Evolutionary conservation across 2,888 invertebrate genomes (phyloP).

Genomic region (Tetragonula carbonaria): DNA sequence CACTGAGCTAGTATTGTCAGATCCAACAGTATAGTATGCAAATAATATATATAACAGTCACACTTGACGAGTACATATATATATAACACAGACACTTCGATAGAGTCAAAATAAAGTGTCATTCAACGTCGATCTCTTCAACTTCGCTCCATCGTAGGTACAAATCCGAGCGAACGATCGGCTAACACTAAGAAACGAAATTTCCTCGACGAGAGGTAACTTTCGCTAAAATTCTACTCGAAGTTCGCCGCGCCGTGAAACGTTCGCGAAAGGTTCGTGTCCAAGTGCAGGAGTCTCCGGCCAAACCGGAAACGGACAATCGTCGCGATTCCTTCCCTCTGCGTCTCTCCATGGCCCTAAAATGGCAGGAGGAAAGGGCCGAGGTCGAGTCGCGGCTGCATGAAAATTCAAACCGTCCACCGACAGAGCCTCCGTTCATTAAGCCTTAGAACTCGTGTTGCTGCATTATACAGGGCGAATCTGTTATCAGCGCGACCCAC

Average conservation of each 20-base stretch:
- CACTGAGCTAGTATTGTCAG: too few species aligned
- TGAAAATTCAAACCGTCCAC: conserved; percentile 47
- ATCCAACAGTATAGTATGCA: too few species aligned
- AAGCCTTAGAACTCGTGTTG: conserved; percentile 27
- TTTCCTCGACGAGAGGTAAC: not conserved
- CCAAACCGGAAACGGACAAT: conserved; percentile 66
- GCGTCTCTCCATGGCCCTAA: not conserved
- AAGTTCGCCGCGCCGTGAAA: not conserved
- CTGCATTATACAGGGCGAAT: conserved; percentile 24
- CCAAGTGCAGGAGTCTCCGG: not conserved
- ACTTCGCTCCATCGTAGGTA: too few species aligned
- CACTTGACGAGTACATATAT: too few species aligned
- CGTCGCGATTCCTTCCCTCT: conserved; percentile 50
- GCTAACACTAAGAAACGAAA: not conserved
- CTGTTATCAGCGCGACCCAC: conserved; percentile 60
- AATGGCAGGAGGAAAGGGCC: conserved; percentile 2
- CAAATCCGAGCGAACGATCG: not conserved
- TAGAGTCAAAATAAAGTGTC: too few species aligned
- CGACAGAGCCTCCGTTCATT: conserved; percentile 44
- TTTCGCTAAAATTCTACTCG: not conserved
- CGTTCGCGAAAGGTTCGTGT: not conserved
- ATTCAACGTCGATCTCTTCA: too few species aligned
- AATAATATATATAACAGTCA: too few species aligned
- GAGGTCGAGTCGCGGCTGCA: conserved; percentile 33
- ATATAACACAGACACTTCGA: too few species aligned